Evolutionary conservation across 2,888 invertebrate genomes (phyloP), one percentile per base, ranked within the genome.

Genomic region (Chesias legatella): DNA sequence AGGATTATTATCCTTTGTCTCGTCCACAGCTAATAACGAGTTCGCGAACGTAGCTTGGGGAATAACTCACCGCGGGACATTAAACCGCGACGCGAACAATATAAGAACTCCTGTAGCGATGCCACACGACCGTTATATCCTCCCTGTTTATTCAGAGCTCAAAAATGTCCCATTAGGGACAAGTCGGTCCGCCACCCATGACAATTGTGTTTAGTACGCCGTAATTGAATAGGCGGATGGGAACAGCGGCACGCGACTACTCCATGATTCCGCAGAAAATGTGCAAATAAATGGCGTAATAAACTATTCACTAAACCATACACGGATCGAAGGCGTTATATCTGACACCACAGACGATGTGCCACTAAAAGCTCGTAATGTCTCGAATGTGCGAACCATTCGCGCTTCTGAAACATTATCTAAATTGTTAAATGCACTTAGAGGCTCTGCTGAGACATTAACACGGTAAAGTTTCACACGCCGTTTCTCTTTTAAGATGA

Each of bases 211-310:
- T 76, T 71, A 67, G 66, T 58, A 66, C 56, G 63, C 46, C 64
- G 65, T 85, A 85, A 86, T 88, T 86, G 83, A 86, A 86, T 81
- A 78, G 83, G 82, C 81, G 79, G 73, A 66, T 73, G 79, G 75
- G 75, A 74, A 73, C 62, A 58, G 53, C 60, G 75, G 65, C 86
- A 83, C 84, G 80, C 81, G 85, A 73, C 80, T 68, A 51, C 58
- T 53, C 63, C 54, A 53, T 58, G 54, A 54, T 57, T 53, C 58
- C 54, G 58, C 57, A 67, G 68, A 58, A 63, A 70, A 75, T 71
- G 74, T 69, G 76, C 67, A 72, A 75, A 79, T 81, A 79, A 80
- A 83, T 75, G 67, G 63, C 63, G 65, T 72, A 71, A 76, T 79
- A 68, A 72, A 74, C 70, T 72, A 74, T 76, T 77, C 58, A 53